Percentiles rank a stretch among this genome's conserved stretches.
Evolutionary conservation across 2,888 invertebrate genomes (phyloP).

Genomic region (Harmothoe impar): DNA sequence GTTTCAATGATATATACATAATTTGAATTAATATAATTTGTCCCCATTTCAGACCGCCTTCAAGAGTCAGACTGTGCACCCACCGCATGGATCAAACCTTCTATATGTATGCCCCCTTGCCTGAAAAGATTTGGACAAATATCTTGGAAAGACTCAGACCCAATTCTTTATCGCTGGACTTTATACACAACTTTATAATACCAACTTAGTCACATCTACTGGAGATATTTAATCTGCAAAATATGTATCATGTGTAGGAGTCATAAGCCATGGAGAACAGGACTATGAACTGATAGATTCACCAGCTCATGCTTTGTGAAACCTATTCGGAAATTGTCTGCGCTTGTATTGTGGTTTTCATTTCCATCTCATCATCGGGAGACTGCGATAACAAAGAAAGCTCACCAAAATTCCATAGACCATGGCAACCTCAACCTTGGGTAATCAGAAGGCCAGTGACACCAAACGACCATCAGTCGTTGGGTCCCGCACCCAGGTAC

Average conservation of each 20-base stretch:
- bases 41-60: not conserved
- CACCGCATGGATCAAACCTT: constrained; percentile 29
- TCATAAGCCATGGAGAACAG: not conserved
- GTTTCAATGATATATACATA: no score
- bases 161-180: not conserved
- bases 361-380: not conserved
- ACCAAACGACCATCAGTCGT: not conserved
- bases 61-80: not conserved
- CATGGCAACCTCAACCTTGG: no score
- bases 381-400: no score
- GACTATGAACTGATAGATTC: not conserved
- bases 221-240: not conserved
- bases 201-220: not conserved
- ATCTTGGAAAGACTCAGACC: not conserved
- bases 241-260: not conserved
- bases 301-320: not conserved
- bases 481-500: constrained; percentile 47
- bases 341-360: no score
- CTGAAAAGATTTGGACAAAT: not conserved
- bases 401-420: no score
- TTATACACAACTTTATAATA: constrained; percentile 53
- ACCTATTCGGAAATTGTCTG: not conserved
- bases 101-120: not conserved
- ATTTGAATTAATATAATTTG: no score
- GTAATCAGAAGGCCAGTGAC: not conserved